Base-by-base conservation (phyloP, 2,797 vertebrate genomes). In the Xenentodon cancila region DNA sequence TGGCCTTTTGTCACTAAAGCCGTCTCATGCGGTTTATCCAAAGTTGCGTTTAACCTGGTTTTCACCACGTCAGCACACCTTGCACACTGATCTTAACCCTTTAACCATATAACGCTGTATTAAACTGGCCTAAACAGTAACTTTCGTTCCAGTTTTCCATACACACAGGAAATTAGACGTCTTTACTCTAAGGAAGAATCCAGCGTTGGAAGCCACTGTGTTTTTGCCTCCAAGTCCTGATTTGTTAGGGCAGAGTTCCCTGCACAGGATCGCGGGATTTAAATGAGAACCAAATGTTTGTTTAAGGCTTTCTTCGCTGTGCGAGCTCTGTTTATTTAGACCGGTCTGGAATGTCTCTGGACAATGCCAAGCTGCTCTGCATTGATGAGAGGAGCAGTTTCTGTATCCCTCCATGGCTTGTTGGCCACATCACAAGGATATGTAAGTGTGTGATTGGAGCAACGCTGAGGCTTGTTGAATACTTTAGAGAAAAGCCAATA, bases 211-310 rank as follows among this genome's bases (percentile, higher is more conserved):
- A 47, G 45, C 20, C 1, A 52, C 58, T 56, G 25, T 62, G 53
- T 60, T 52, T 80, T 80, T 42, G 21, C 60, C 53, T 58, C 67
- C 52, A 65, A 70, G 61, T 61, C 53, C 68, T 65, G 54, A 44
- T 44, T 70, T 51, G 49, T 52, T 34, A 73, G 64, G 47, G 64
- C 80, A 62, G 53, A 77, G 58, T 74, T 88, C 81, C 72, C 47
- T 48, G 42, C 55, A 51, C 64, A 57, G 63, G 48, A 79, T 79
- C 80, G 73, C 70, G 47, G 63, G 63, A 76, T 86, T 88, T 62
- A 88, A 92, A 92, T 87, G 72, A 88, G 87, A 91, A 91, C 89
- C 91, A 92, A 93, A 92, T 93, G 93, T 94, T 93, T 91, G 84
- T 86, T 60, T 80, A 84, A 91, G 87, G 85, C 82, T 92, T 86